phyloP scores from a whole-genome alignment of 2,113 vertebrate species.

The Pristiophorus japonicus region DNA sequence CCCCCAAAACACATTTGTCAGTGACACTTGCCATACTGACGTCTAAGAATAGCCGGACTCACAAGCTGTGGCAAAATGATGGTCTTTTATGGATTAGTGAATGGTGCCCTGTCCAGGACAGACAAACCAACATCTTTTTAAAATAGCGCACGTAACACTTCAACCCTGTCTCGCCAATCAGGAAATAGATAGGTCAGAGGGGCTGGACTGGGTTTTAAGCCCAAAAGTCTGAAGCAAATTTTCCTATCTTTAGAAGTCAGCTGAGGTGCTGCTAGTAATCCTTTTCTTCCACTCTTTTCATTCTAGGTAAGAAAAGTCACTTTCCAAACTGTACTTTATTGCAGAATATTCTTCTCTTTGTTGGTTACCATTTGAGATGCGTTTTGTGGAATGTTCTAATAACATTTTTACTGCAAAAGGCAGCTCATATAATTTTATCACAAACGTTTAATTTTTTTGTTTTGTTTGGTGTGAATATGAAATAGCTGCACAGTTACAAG shows the following conservation, averaged over 20 bases:
- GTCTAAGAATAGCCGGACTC: conserved; percentile 16
- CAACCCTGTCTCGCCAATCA: conserved; percentile 7
- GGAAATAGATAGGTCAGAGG: not conserved
- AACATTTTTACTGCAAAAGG: not conserved
- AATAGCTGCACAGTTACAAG: not conserved
- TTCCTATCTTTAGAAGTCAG: not conserved
- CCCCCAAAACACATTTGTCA: not conserved
- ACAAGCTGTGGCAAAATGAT: not conserved
- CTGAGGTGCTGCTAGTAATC: too few species aligned
- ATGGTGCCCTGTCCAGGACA: not conserved
- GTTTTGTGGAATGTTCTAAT: not conserved
- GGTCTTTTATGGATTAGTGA: conserved; percentile 34
- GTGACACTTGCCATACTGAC: not conserved
- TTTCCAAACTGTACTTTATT: not conserved
- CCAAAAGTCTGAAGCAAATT: not conserved
- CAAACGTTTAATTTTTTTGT: not conserved
- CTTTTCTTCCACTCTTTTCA: not conserved
- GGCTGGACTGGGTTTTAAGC: conserved; percentile 4
- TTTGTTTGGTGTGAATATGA: not conserved
- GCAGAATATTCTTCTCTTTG: not conserved
- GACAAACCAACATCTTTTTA: conserved; percentile 6
- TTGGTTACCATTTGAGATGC: not conserved
- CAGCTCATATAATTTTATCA: not conserved
- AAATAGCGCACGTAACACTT: not conserved
- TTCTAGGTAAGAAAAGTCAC: not conserved